Percentiles rank a stretch among this genome's conserved stretches.
These are phyloP conservation scores for Xyrauchen texanus DNA, from an alignment of 2,113 vertebrate genomes.

Conservation along the genomic window DNA sequence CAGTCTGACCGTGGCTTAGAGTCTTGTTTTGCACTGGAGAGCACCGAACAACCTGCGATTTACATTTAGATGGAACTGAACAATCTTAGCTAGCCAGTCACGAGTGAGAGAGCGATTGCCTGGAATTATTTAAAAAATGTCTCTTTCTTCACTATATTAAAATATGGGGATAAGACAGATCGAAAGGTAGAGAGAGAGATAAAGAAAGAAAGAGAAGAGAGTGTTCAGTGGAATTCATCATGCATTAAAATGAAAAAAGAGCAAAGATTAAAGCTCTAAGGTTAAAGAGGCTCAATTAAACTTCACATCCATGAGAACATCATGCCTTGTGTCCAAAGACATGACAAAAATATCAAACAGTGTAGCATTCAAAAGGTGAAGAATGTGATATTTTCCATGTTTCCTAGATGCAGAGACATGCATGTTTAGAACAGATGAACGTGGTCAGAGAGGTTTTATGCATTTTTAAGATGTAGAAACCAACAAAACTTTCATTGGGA, in stretches of 20 bases:
- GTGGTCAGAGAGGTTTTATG: not conserved
- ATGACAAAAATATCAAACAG: no score
- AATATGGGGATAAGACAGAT: no score
- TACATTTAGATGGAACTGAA: constrained; percentile 51
- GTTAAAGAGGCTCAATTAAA: no score
- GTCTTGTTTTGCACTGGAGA: not conserved
- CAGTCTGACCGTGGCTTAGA: not conserved
- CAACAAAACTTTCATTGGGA: not conserved
- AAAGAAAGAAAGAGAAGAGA: constrained; percentile 6
- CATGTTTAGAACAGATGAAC: not conserved
- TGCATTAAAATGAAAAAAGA: not conserved
- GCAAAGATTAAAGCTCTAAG: not conserved
- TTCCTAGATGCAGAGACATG: no score
- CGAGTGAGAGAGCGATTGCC: not conserved
- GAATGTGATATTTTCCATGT: no score
- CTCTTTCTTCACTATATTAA: not conserved
- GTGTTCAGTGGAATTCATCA: constrained; percentile 6
- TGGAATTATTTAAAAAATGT: not conserved
- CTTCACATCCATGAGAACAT: no score
- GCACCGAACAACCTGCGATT: constrained; percentile 39
- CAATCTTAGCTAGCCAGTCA: constrained; percentile 1
- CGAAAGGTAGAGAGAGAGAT: not conserved
- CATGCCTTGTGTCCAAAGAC: no score
- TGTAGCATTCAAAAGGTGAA: no score
- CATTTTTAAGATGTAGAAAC: not conserved